Evolutionary conservation across 1,140 invertebrate species (phyloP).

Genomic region (Caenorhabditis briggsae): DNA sequence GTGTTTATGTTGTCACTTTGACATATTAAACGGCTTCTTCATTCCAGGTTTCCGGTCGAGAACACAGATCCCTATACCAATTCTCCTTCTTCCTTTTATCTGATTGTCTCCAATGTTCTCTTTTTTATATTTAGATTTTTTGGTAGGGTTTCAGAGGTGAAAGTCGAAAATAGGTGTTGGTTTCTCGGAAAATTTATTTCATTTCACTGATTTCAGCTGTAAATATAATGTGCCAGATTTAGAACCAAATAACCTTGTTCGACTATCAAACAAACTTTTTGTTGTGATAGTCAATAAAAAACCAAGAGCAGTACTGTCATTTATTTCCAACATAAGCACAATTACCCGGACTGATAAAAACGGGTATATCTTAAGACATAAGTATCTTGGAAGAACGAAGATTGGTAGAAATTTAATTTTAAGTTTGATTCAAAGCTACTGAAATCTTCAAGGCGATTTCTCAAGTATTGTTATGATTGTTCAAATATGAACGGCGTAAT

Average conservation of each 20-base stretch:
- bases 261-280: too few species aligned
- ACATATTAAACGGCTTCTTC: constrained; percentile 50
- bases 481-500: too few species aligned
- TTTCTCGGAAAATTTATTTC: background rate
- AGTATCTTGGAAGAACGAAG: too few species aligned
- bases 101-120: background rate
- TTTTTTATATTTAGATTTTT: background rate
- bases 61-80: background rate
- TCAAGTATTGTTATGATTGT: too few species aligned
- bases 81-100: background rate
- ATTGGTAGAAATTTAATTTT: too few species aligned
- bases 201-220: background rate
- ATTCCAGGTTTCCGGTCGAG: background rate
- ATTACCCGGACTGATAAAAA: too few species aligned
- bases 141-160: background rate
- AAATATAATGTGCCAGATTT: background rate
- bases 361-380: too few species aligned
- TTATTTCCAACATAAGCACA: too few species aligned
- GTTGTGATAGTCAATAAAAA: too few species aligned
- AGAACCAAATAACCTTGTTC: background rate
- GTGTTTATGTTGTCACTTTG: constrained; percentile 53
- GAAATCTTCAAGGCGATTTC: too few species aligned
- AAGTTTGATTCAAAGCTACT: too few species aligned
- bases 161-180: background rate
- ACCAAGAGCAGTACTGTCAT: too few species aligned